These are phyloP conservation scores for Junonia oenone DNA, from an alignment of 2,888 invertebrate genomes.

Conservation along the genomic window DNA sequence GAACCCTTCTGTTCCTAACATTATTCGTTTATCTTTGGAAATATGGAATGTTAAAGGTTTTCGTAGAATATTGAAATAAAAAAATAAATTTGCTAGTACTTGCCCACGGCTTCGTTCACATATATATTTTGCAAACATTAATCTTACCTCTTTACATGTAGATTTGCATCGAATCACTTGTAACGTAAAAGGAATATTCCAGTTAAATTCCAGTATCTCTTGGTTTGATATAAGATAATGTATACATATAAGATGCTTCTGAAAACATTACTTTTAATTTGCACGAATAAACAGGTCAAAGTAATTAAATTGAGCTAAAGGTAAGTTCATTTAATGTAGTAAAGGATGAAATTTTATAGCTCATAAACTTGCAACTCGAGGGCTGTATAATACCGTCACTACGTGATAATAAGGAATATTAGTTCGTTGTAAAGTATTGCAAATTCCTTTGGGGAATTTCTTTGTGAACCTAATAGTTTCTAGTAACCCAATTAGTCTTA, in stretches of 20 bases:
- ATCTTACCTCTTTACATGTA: no score
- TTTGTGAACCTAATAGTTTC: background rate
- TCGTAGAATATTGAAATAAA: slow-evolving; percentile 16
- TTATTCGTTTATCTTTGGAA: background rate
- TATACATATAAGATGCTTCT: no score
- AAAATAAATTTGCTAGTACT: no score
- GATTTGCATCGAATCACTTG: no score
- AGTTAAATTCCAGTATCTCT: no score
- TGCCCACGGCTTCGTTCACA: no score
- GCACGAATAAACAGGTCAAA: slow-evolving; percentile 25
- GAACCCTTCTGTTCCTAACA: background rate
- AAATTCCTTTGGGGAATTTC: background rate
- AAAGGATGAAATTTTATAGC: slow-evolving; percentile 46
- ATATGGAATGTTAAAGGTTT: background rate
- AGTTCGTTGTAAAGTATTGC: background rate
- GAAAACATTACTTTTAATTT: slow-evolving; percentile 33
- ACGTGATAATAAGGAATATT: slow-evolving; percentile 15
- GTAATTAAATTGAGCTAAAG: background rate
- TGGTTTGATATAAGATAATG: no score
- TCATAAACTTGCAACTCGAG: slow-evolving; percentile 44
- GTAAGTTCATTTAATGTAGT: slow-evolving; percentile 44
- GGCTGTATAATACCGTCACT: slow-evolving; percentile 30
- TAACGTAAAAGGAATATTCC: no score
- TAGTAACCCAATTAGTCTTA: background rate
- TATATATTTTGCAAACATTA: no score